Percentiles rank a stretch among this genome's conserved stretches.
Evolutionary conservation across 2,888 invertebrate species (phyloP).

Genomic region (Drosophila macrospina): DNA sequence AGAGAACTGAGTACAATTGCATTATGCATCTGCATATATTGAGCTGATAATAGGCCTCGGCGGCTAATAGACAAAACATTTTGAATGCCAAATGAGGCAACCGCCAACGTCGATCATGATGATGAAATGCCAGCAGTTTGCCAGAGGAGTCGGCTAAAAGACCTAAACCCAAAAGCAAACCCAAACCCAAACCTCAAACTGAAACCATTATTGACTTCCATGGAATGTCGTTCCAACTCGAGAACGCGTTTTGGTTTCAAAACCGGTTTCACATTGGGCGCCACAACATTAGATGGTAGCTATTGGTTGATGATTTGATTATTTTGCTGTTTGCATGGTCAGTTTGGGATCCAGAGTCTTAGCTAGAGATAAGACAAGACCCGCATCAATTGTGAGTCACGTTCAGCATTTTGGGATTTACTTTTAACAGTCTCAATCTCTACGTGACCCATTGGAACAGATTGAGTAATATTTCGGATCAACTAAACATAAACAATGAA

Average conservation of each 20-base stretch:
- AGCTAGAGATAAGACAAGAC: slow-evolving; percentile 7
- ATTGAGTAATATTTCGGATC: slow-evolving; percentile 40
- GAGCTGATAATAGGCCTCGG: slow-evolving; percentile 53
- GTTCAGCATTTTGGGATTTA: slow-evolving; percentile 28
- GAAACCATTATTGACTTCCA: slow-evolving; percentile 44
- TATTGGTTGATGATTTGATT: slow-evolving; percentile 45
- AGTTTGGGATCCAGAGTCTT: slow-evolving; percentile 26
- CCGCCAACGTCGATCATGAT: slow-evolving; percentile 32
- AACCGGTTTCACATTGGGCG: slow-evolving; percentile 50
- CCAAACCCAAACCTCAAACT: slow-evolving; percentile 16
- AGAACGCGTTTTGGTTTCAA: slow-evolving; percentile 50
- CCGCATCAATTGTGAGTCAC: slow-evolving; percentile 36
- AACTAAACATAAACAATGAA: slow-evolving; percentile 27
- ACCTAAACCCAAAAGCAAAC: slow-evolving; percentile 6
- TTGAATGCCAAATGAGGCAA: slow-evolving; percentile 75
- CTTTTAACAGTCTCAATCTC: slow-evolving; percentile 14
- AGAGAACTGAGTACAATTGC: slow-evolving; percentile 40
- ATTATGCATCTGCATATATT: slow-evolving; percentile 71
- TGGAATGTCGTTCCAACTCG: slow-evolving; percentile 62
- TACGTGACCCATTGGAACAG: slow-evolving; percentile 23
- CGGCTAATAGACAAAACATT: slow-evolving; percentile 44
- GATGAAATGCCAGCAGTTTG: slow-evolving; percentile 12
- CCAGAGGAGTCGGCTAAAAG: neutral
- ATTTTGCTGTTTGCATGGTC: slow-evolving; percentile 20
- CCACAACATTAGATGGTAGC: slow-evolving; percentile 48